A percentile compares a stretch with the other conserved stretches of the same genome.
These are phyloP conservation scores for Amphiduros pacificus DNA, from an alignment of 2,888 invertebrate species.

Conservation along the genomic window DNA sequence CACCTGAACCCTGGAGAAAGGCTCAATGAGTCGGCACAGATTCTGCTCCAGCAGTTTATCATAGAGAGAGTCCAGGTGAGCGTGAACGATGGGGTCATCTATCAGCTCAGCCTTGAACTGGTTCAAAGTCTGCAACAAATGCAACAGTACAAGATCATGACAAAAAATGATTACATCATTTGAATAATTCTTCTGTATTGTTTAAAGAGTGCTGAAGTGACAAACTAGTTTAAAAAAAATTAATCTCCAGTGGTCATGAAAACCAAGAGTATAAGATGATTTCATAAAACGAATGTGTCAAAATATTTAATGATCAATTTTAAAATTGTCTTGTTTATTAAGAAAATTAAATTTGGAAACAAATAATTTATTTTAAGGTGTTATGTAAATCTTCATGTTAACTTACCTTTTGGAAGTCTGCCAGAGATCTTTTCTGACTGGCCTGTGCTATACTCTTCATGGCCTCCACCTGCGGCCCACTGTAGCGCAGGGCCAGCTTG, in stretches of 20 bases:
- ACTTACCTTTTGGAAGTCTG: constrained; percentile 81
- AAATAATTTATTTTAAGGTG: not conserved
- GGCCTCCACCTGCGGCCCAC: constrained; percentile 92
- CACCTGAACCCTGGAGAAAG: constrained; percentile 92
- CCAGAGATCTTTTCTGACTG: constrained; percentile 92
- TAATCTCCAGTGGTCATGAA: too few species aligned
- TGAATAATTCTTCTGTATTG: too few species aligned
- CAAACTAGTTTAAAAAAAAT: too few species aligned
- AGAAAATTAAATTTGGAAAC: not conserved
- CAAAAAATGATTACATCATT: too few species aligned
- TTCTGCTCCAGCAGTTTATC: constrained; percentile 99
- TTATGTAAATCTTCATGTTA: not conserved
- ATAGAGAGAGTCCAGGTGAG: constrained; percentile 94
- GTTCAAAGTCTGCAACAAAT: constrained; percentile 70
- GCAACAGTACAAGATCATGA: too few species aligned
- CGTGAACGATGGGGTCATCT: constrained; percentile 94
- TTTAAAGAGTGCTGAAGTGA: too few species aligned
- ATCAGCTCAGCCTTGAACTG: constrained; percentile 86
- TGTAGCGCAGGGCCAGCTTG: constrained; percentile 95
- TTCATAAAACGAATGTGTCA: too few species aligned
- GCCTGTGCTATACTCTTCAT: constrained; percentile 97
- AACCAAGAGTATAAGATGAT: too few species aligned
- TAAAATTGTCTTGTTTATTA: too few species aligned
- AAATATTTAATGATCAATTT: too few species aligned
- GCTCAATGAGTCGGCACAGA: constrained; percentile 96